Evolutionary conservation across 2,888 invertebrate genomes (phyloP).

Genomic region (Nasonovia ribisnigri): DNA sequence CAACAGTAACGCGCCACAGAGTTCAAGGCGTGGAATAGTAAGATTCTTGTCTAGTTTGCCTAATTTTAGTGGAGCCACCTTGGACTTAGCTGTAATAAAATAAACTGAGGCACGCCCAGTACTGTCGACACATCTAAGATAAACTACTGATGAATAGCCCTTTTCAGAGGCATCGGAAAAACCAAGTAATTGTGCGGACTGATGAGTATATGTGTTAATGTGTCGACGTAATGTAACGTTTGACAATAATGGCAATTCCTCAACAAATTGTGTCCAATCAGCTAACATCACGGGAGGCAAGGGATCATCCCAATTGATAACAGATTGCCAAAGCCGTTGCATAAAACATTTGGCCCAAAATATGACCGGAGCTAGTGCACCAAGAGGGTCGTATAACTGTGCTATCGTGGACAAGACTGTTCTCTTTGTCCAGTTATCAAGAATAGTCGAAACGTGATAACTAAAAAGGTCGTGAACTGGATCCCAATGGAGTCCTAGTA

Average conservation of each 20-base stretch:
- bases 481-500: not conserved
- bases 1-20: not conserved
- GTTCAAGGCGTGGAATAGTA: not conserved
- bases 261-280: not conserved
- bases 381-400: not conserved
- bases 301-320: not conserved
- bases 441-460: not conserved
- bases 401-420: not conserved
- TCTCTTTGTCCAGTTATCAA: not conserved
- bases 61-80: not conserved
- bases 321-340: not conserved
- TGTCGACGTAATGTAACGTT: not conserved
- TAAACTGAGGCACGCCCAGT: not conserved
- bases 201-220: not conserved
- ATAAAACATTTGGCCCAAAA: not conserved
- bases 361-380: not conserved
- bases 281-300: not conserved
- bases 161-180: not conserved
- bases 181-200: not conserved
- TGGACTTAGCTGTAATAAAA: not conserved
- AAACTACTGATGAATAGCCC: not conserved
- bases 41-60: not conserved
- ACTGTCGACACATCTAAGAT: not conserved
- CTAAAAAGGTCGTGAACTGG: not conserved
- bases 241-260: not conserved